A percentile compares a stretch with the other conserved stretches of the same genome.
Conservation (phyloP, 1,140 invertebrate genomes). For the Plutomurus gul region DNA sequence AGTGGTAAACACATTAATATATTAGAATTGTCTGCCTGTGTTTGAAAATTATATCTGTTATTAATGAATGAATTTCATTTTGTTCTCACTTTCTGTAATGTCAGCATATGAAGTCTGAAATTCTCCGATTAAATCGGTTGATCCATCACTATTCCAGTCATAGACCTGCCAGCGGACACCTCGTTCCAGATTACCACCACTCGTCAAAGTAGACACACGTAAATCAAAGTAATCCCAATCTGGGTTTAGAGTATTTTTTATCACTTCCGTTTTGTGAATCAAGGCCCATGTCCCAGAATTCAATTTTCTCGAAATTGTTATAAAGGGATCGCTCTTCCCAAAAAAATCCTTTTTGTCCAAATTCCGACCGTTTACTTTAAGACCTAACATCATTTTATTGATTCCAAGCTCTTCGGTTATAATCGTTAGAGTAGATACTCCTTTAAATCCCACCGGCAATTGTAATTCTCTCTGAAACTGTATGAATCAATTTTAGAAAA, state of each 20-base stretch:
- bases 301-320: constrained; percentile 61
- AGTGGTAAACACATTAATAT: not conserved
- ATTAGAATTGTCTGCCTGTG: not conserved
- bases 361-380: constrained; percentile 61
- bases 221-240: constrained; percentile 63
- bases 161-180: constrained; percentile 59
- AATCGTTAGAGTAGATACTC: constrained; percentile 57
- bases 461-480: constrained; percentile 39
- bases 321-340: constrained; percentile 64
- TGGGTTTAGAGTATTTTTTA: constrained; percentile 64
- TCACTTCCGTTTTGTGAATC: constrained; percentile 64
- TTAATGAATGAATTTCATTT: not conserved
- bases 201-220: constrained; percentile 60
- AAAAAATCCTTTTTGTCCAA: constrained; percentile 65
- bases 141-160: constrained; percentile 61
- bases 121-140: constrained; percentile 61
- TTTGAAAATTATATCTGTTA: not conserved
- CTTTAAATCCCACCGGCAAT: constrained; percentile 31
- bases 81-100: constrained; percentile 50
- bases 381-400: constrained; percentile 60
- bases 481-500: not conserved
- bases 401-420: constrained; percentile 61
- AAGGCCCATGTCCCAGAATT: constrained; percentile 61
- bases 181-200: constrained; percentile 62
- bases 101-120: constrained; percentile 58